Evolutionary conservation across 2,113 vertebrate genomes (phyloP), one percentile per base, ranked within the genome.

Genomic region (Prietella phreatophila): DNA sequence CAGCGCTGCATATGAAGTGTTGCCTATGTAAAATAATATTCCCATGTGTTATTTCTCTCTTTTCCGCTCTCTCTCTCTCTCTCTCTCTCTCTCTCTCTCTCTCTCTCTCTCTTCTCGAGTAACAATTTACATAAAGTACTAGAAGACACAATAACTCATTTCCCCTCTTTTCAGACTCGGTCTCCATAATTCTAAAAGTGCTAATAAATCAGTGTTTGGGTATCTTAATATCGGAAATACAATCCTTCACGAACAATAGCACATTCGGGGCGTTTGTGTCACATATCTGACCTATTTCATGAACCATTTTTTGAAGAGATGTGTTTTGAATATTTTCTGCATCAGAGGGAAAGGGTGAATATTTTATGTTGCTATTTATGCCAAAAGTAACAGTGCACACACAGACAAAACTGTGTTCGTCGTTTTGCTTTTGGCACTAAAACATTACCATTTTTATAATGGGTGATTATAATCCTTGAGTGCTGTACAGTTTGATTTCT

Each of bases 11-110:
- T 96, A 95, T 93, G 95, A 96, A 96, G 95, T 95, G 95, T 95
- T 96, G 95, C 95, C 95, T 96, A 96, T 96, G 96, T 96, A 96
- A 96, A 97, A 96, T 96, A 96, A 96, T 94, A 95, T 95, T 95
- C 95, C 95, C 93, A 93, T 94, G 93, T 95, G 96, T 93, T 88
- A 94, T 94, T 93, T 93, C 92, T 83, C 91, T 93, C 92, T 92
- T 90, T 80, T 20, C 56, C 61, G 6, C 22, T 93, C 73, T 61
- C 69, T 93, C 92, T 83, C 91, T 93, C 92, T 92, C 90, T 80
- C 91, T 93, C 92, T 92, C 90, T 80, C 20, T 56, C 61, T 6
- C 22, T 93, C 73, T 61, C 69, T 93, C 92, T 83, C 91, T 93
- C 92, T 92, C 90, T 80, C 22, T 93, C 73, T 61, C 69, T 86